A percentile compares a stretch with the other conserved stretches of the same genome.
phyloP scores from a whole-genome alignment of 2,888 invertebrate genomes.

The Trichopria drosophilae region DNA sequence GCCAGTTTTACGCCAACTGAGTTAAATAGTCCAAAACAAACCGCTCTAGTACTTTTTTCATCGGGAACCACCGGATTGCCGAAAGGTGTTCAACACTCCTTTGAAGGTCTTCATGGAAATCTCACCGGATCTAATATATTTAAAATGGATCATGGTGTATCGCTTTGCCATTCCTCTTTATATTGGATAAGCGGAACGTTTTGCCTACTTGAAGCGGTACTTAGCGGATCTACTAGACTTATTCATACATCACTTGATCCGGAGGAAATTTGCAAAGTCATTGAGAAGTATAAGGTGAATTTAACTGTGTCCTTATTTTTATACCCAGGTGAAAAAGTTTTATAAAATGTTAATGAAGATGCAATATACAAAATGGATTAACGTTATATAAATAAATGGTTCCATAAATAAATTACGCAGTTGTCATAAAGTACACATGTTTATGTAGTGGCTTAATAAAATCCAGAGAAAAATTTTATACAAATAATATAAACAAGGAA shows the following conservation, averaged over 20 bases:
- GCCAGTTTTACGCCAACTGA: too few species aligned
- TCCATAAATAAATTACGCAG: too few species aligned
- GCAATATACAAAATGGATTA: too few species aligned
- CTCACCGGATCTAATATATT: constrained; percentile 9
- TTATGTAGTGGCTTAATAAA: too few species aligned
- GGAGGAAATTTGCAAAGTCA: constrained; percentile 38
- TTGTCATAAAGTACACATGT: too few species aligned
- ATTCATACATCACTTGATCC: constrained; percentile 41
- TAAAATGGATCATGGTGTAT: background rate
- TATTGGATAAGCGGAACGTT: constrained; percentile 47
- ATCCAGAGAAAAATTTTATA: too few species aligned
- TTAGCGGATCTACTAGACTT: constrained; percentile 28
- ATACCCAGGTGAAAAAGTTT: too few species aligned
- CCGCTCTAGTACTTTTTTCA: constrained; percentile 44
- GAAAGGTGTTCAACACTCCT: constrained; percentile 45
- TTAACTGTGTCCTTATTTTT: too few species aligned
- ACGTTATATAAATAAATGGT: too few species aligned
- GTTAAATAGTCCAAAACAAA: too few species aligned
- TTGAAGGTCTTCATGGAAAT: constrained; percentile 38
- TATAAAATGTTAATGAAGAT: too few species aligned
- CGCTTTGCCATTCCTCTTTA: constrained; percentile 41
- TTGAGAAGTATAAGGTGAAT: constrained; percentile 48
- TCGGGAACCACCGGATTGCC: constrained; percentile 51
- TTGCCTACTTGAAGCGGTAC: constrained; percentile 30
- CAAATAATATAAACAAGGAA: too few species aligned